These are phyloP conservation scores for Rhinoptilus africanus DNA, from an alignment of 2,113 vertebrate genomes.

Conservation along the genomic window DNA sequence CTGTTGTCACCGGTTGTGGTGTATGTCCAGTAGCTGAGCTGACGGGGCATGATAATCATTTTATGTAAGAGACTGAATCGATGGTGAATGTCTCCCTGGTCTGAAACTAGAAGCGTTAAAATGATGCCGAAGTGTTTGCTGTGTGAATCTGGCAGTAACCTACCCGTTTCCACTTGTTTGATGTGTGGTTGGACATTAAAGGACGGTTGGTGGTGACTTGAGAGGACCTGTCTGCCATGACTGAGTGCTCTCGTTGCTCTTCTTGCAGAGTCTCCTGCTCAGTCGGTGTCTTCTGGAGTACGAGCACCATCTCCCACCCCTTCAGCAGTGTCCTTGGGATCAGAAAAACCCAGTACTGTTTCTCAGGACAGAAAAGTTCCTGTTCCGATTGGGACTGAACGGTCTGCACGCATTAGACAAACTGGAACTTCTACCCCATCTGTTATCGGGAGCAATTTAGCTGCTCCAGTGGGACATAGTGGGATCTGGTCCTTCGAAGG, in stretches of 20 bases:
- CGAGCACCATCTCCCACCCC: slow-evolving; percentile 90
- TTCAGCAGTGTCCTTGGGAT: slow-evolving; percentile 87
- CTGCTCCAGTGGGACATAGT: slow-evolving; percentile 94
- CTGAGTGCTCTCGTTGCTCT: background rate
- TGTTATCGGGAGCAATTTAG: slow-evolving; percentile 91
- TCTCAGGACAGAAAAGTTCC: slow-evolving; percentile 98
- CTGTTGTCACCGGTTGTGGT: background rate
- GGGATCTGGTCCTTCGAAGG: slow-evolving; percentile 99
- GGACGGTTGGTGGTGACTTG: background rate
- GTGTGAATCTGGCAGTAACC: background rate
- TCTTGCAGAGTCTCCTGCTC: slow-evolving; percentile 84
- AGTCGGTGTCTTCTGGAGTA: slow-evolving; percentile 89
- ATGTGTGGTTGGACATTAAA: accelerated
- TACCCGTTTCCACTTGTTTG: accelerated
- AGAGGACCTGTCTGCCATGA: background rate
- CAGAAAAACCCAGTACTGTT: slow-evolving; percentile 85
- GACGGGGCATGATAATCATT: background rate
- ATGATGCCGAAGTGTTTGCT: background rate
- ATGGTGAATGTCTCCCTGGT: background rate
- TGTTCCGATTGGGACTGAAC: slow-evolving; percentile 95
- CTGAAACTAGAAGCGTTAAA: background rate
- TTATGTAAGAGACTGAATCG: background rate
- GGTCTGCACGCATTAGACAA: slow-evolving; percentile 95
- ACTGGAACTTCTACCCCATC: slow-evolving; percentile 93
- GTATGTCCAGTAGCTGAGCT: background rate